These are phyloP conservation scores for Melanchra persicariae DNA, from an alignment of 2,888 invertebrate species.

Conservation along the genomic window DNA sequence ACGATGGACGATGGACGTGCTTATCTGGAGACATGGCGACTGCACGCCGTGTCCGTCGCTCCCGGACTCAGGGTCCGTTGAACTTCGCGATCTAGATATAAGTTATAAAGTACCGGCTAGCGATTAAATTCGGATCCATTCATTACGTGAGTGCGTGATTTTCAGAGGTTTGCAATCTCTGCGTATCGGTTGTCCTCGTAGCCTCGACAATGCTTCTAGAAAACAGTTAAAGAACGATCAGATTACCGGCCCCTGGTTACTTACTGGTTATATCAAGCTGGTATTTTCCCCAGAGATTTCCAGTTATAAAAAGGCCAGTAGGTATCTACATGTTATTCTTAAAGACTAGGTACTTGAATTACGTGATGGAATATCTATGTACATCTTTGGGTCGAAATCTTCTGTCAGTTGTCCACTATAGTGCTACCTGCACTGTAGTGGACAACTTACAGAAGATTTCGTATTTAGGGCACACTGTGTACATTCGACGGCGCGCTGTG, in stretches of 20 bases:
- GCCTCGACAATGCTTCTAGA: constrained; percentile 11
- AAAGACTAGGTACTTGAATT: not conserved
- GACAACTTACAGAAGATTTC: no score
- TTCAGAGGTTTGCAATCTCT: constrained; percentile 22
- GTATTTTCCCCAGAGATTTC: not conserved
- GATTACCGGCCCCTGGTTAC: not conserved
- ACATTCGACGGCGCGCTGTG: no score
- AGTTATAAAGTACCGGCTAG: constrained; percentile 2
- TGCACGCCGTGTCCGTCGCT: constrained; percentile 16
- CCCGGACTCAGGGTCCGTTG: constrained; percentile 36
- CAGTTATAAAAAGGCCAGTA: not conserved
- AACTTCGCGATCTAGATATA: constrained; percentile 41
- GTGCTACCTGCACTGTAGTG: no score
- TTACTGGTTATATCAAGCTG: not conserved
- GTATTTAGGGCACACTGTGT: no score
- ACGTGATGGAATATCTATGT: not conserved
- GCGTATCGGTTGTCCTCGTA: constrained; percentile 1
- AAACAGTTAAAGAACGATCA: not conserved
- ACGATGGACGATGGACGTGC: constrained; percentile 4
- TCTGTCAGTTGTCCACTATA: no score
- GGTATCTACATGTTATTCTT: not conserved
- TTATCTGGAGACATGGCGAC: constrained; percentile 40
- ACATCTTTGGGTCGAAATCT: no score
- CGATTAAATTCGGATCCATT: constrained; percentile 21
- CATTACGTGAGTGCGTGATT: constrained; percentile 36